Percentiles rank a stretch among this genome's conserved stretches.
phyloP scores from a whole-genome alignment of 1,140 invertebrate species.

The Glomeris maerens region DNA sequence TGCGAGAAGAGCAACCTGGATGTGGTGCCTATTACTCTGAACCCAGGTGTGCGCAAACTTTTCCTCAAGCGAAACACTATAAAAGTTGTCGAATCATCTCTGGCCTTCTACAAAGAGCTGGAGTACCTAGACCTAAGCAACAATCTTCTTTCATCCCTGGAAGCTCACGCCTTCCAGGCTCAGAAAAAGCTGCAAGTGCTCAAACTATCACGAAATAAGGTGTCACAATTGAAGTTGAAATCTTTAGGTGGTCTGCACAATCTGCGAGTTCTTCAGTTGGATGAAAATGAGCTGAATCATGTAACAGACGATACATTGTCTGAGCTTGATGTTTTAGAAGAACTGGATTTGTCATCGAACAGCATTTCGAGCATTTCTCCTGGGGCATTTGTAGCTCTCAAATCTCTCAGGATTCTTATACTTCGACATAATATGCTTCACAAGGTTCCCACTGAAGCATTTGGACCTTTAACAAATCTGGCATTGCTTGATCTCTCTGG shows the following conservation, averaged over 20 bases:
- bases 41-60: constrained; percentile 74
- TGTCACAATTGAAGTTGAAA: constrained; percentile 56
- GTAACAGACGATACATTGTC: constrained; percentile 58
- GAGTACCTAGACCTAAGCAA: constrained; percentile 66
- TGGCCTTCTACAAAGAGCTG: constrained; percentile 70
- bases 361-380: constrained; percentile 62
- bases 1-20: constrained; percentile 70
- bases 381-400: constrained; percentile 60
- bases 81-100: too few relatives aligned
- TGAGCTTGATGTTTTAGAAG: constrained; percentile 55
- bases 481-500: too few relatives aligned
- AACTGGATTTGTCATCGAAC: constrained; percentile 75
- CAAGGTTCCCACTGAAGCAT: too few relatives aligned
- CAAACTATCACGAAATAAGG: constrained; percentile 67
- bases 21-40: constrained; percentile 78
- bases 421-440: too few relatives aligned
- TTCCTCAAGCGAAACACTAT: too few relatives aligned
- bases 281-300: constrained; percentile 65
- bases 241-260: constrained; percentile 56
- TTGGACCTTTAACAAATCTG: too few relatives aligned
- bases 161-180: too few relatives aligned
- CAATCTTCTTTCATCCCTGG: too few relatives aligned
- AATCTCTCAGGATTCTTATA: too few relatives aligned
- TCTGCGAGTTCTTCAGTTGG: constrained; percentile 59
- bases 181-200: too few relatives aligned